These are phyloP conservation scores for Scaptomyza hsui DNA, from an alignment of 1,140 invertebrate species.

Conservation along the genomic window DNA sequence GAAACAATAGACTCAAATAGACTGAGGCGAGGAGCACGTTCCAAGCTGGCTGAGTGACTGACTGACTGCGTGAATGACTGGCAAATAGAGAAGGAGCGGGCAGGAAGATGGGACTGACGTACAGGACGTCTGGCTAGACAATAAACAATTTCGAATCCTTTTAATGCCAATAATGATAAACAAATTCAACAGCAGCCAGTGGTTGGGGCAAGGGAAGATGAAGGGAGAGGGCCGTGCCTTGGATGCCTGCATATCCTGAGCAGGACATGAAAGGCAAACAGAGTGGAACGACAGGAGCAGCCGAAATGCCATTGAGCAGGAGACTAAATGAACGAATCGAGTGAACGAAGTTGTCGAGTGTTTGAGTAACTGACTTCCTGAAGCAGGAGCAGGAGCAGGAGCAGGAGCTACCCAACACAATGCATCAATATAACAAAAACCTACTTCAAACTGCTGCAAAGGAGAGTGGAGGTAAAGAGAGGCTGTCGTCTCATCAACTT, in stretches of 20 bases:
- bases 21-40: conserved; percentile 53
- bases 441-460: conserved; percentile 62
- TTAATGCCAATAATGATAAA: conserved; percentile 83
- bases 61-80: conserved; percentile 55
- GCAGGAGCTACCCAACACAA: conserved; percentile 51
- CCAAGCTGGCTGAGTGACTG: conserved; percentile 45
- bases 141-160: conserved; percentile 82
- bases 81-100: conserved; percentile 44
- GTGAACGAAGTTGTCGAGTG: conserved; percentile 62
- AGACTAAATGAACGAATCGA: conserved; percentile 68
- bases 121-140: conserved; percentile 61
- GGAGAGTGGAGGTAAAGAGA: background rate
- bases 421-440: conserved; percentile 80
- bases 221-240: conserved; percentile 7
- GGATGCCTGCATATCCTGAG: conserved; percentile 30
- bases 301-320: conserved; percentile 60
- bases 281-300: conserved; percentile 51
- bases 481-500: conserved; percentile 74
- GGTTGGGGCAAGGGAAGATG: background rate
- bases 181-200: conserved; percentile 61
- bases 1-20: conserved; percentile 66
- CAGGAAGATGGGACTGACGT: conserved; percentile 17
- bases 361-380: conserved; percentile 63
- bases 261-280: conserved; percentile 67
- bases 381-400: conserved; percentile 25